These are phyloP conservation scores for Stichopus chloronotus DNA, from an alignment of 35 echinoderm and acorn worm species.

Conservation along the genomic window DNA sequence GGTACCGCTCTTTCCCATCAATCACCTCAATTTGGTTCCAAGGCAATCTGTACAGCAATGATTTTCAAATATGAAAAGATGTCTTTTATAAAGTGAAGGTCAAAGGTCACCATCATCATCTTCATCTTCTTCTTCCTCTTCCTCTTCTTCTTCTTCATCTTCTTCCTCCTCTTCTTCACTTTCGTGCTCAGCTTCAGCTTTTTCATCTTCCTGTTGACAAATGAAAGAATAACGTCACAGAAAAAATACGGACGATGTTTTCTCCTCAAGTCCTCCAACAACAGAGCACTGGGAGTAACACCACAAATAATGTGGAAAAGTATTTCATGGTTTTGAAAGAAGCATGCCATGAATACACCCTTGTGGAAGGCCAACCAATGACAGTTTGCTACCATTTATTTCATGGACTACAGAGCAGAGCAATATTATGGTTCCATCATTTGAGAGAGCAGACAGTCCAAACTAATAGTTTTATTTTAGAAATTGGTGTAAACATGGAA, in stretches of 20 bases:
- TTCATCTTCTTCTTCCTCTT: constrained; percentile 70
- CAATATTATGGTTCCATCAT: too few species aligned
- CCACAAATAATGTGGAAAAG: too few species aligned
- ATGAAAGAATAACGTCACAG: background rate
- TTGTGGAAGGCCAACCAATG: too few species aligned
- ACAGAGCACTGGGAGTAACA: too few species aligned
- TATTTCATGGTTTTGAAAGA: too few species aligned
- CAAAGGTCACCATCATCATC: constrained; percentile 67
- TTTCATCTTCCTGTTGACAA: background rate
- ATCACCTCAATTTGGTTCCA: background rate
- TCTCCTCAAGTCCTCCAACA: too few species aligned
- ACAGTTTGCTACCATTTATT: too few species aligned
- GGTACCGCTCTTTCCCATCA: background rate
- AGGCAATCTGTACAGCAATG: background rate
- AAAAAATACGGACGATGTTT: background rate
- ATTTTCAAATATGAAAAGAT: background rate
- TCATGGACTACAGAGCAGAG: too few species aligned
- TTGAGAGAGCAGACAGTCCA: too few species aligned
- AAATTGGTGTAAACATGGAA: too few species aligned
- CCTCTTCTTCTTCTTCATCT: constrained; percentile 68
- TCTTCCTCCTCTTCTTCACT: constrained; percentile 50
- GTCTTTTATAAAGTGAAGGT: background rate
- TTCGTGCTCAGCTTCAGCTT: background rate
- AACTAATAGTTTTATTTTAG: too few species aligned
- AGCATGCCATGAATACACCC: too few species aligned